Base-by-base conservation (phyloP, 1,140 invertebrate genomes). In the Luehdorfia chinensis region DNA sequence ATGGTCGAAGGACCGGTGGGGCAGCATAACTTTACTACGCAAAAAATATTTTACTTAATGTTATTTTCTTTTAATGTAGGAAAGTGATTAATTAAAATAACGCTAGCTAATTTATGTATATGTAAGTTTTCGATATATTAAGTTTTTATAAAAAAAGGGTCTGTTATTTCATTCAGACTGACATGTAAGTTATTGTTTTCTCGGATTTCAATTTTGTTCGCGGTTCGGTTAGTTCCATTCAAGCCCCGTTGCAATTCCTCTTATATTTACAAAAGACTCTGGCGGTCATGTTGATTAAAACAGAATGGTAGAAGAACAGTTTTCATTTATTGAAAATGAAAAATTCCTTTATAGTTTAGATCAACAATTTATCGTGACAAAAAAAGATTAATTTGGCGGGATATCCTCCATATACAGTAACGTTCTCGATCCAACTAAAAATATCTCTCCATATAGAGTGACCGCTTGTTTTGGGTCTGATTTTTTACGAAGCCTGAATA, bases 161-260 rank as follows among this genome's bases (percentile, higher is more conserved):
- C 1, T 21, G 7, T 13, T 39, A 36, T 41, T 27, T 15, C 37
- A 16, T 41, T n/a, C 34, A 18, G 34, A 9, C 19, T 37, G 34
- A 41, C 23, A 41, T 41, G 13, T 41, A 27, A 27, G 19, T 41
- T 41, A 41, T 41, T 28, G 25, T 41, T 41, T 41, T 21, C 37
- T 41, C 23, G 3, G 23, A 14, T 41, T 41, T 41, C 37, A 41
- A 41, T 41, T 41, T 41, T 41, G 37, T 41, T 41, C 37, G 37
- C 37, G 12, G 37, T 41, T 27, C 25, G 25, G 25, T 28, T 28
- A 6, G 4, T n/a, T 28, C 34, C 18, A 37, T 21, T 37, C 34
- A 37, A 37, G 9, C 21, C 34, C 2, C 18, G n/a, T 21, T 37
- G 34, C 34, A 37, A 37, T 37, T 9, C 34, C 34, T 23, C 34